A percentile compares a stretch with the other conserved stretches of the same genome.
Conservation (phyloP, 2,113 vertebrate genomes). For the Shinisaurus crocodilurus region DNA sequence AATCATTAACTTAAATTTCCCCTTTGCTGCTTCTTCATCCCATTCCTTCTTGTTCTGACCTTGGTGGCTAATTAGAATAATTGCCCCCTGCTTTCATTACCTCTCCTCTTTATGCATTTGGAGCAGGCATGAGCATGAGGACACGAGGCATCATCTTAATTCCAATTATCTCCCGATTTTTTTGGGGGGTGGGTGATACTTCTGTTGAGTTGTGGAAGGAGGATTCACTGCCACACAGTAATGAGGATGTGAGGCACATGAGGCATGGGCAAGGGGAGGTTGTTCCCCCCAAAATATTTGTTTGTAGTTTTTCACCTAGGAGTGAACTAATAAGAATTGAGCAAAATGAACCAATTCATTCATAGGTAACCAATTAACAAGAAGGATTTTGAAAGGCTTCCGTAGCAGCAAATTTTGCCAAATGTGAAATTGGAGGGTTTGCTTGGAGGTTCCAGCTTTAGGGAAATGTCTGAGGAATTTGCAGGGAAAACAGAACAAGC, state of each 20-base stretch:
- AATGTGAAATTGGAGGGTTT: background rate
- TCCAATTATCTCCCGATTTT: background rate
- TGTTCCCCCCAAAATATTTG: background rate
- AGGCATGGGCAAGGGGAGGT: too few species aligned
- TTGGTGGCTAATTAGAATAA: conserved; percentile 69
- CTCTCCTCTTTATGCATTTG: conserved; percentile 56
- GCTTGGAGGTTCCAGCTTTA: background rate
- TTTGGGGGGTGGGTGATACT: background rate
- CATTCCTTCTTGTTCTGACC: conserved; percentile 64
- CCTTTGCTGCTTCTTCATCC: conserved; percentile 63
- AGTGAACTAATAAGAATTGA: background rate
- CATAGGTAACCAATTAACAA: background rate
- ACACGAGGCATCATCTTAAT: conserved; percentile 26
- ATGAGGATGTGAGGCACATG: fast-evolving
- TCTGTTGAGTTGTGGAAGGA: background rate
- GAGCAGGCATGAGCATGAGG: conserved; percentile 37
- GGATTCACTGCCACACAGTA: background rate
- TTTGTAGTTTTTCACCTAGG: too few species aligned
- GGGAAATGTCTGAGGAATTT: background rate
- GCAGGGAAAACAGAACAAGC: too few species aligned
- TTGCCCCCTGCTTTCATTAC: conserved; percentile 63
- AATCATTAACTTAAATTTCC: conserved; percentile 72
- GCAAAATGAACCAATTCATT: background rate
- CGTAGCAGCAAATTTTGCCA: background rate
- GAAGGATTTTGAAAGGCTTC: background rate